Evolutionary conservation across 2,888 invertebrate genomes (phyloP), one percentile per base, ranked within the genome.

Genomic region (Pammene fasciana): DNA sequence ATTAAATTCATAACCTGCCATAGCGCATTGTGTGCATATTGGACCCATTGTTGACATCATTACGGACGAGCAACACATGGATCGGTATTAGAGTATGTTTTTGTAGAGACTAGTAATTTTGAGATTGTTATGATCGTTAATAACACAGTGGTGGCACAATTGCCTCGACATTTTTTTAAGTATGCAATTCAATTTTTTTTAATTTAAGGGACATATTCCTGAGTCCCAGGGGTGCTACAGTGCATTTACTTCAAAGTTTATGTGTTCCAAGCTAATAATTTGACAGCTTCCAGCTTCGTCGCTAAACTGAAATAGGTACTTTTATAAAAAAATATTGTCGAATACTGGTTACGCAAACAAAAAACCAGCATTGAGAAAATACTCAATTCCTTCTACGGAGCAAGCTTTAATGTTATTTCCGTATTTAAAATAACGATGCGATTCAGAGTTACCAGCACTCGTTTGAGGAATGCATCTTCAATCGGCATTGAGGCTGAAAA

Each of bases 1-100:
- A 67, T 60, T 60, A 59, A 55, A 65, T 59, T 54, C 59, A 65
- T 54, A 70, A 68, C 65, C 45, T 68, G 64, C 45, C 68, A 59
- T 52, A 54, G 56, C 34, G 59, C 65, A 70, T 70, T 65, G 70
- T 65, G 65, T 70, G 70, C 70, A 65, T 70, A 70, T 70, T 65
- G 46, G 48, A 41, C 34, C 54, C 65, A 60, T 70, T 60, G 65
- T 65, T 45, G 18, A 46, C 52, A 45, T 65, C 14, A 14, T 34
- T 34, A 14, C 61, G 16, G 6, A 52, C n/a, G 45, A 5, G 8
- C 38, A 48, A n/a, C 48, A 62, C 46, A 13, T n/a, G 52, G 52
- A 34, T 54, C 7, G 13, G 13, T n/a, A 13, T 26, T 13, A 7
- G 9, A 52, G 26, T 9, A 26, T 4, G 18, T 50, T 48, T 50